Conservation (phyloP, 2,113 vertebrate species). For the Corynorhinus townsendii region DNA sequence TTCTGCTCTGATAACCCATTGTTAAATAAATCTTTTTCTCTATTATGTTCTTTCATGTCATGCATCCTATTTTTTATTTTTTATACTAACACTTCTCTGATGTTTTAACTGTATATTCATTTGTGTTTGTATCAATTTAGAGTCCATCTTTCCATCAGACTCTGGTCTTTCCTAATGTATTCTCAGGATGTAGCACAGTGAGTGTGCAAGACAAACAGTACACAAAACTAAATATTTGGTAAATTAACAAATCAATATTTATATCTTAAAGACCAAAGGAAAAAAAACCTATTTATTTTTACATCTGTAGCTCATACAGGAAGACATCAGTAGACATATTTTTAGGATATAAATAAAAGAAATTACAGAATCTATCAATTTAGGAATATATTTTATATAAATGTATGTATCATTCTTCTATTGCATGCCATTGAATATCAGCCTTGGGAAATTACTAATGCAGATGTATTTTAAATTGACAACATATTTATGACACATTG, state of each 20-base stretch:
- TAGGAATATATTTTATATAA: constrained; percentile 18
- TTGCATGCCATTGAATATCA: not conserved
- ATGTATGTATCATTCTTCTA: not conserved
- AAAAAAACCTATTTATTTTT: not conserved
- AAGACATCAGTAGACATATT: not conserved
- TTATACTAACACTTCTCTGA: not conserved
- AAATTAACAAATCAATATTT: not conserved
- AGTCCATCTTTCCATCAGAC: not conserved
- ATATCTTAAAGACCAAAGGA: not conserved
- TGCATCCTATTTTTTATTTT: not conserved
- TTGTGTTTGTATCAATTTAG: not conserved
- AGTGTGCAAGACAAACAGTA: not conserved
- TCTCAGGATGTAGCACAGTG: not conserved
- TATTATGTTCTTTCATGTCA: not conserved
- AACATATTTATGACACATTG: not conserved
- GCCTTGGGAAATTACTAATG: not conserved
- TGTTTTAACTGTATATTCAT: not conserved
- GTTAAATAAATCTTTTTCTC: not conserved
- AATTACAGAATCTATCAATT: not conserved
- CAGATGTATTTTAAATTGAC: constrained; percentile 12
- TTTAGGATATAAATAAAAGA: not conserved
- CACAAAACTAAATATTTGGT: not conserved
- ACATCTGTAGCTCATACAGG: not conserved
- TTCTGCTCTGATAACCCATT: not conserved
- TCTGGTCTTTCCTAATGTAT: not conserved